phyloP scores from a whole-genome alignment of 1,140 invertebrate species.

The Coptotermes formosanus region DNA sequence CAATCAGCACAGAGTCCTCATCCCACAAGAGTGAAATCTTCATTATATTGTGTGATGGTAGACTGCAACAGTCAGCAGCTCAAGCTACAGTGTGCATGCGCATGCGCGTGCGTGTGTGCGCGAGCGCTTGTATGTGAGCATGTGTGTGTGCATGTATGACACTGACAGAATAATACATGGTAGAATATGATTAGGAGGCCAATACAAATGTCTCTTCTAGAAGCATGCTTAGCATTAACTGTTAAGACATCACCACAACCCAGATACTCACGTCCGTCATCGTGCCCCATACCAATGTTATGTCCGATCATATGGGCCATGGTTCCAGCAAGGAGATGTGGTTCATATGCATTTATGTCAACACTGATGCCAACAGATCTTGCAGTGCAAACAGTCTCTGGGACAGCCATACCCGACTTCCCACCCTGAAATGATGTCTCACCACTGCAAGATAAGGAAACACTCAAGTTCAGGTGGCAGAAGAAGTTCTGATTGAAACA shows the following conservation, averaged over 20 bases:
- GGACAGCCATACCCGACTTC: conserved; percentile 88
- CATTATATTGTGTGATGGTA: too few relatives aligned
- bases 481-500: neutral
- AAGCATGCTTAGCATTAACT: too few relatives aligned
- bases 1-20: too few relatives aligned
- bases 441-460: conserved; percentile 59
- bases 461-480: neutral
- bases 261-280: conserved; percentile 73
- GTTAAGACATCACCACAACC: neutral
- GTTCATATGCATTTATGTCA: conserved; percentile 89
- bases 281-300: conserved; percentile 93
- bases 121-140: too few relatives aligned
- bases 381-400: conserved; percentile 85
- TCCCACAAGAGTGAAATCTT: too few relatives aligned
- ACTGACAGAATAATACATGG: too few relatives aligned
- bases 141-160: too few relatives aligned
- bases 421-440: conserved; percentile 72
- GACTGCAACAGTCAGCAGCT: too few relatives aligned
- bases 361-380: conserved; percentile 90
- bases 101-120: too few relatives aligned
- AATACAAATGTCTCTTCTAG: too few relatives aligned
- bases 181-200: too few relatives aligned
- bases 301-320: conserved; percentile 97
- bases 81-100: too few relatives aligned
- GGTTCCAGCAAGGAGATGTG: conserved; percentile 87